Evolutionary conservation across 2,888 invertebrate species (phyloP), one percentile per base, ranked within the genome.

Genomic region (Atrina japonica): DNA sequence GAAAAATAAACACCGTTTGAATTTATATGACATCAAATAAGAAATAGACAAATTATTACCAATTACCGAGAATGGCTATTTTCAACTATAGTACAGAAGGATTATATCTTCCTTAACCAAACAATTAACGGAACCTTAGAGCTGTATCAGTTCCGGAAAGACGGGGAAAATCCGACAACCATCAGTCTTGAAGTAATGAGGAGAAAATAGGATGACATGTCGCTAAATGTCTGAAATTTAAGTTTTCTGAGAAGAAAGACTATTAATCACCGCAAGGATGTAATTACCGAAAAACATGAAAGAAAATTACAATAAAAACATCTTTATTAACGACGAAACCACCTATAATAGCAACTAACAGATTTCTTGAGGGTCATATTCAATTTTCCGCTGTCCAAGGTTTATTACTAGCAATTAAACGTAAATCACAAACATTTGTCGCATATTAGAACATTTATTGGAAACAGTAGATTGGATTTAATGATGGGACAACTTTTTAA

Each of bases 371-470:
- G 68, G 70, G 70, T 66, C 60, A 61, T 61, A 59, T 70, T 66
- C 66, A 66, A 66, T 70, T 61, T 59, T 61, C 61, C 61, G 68
- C 55, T 68, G 60, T 41, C 70, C 47, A 45, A 61, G 56, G 61
- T 70, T 66, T 70, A 70, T 70, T 70, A 70, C 66, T 70, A 35
- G 40, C 66, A 66, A 70, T 70, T 70, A 59, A 70, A 61, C 66
- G 70, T 66, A 70, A 70, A 70, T 70, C 66, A 70, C 59, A 70
- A 59, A 43, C 66, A 50, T 66, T 70, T 70, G 70, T 66, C 61
- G 47, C 58, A 41, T 58, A 66, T 66, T 49, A 58, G 58, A 66
- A 45, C 58, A 45, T 56, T 58, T 66, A 66, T 66, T 66, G 58
- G 66, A 55, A 58, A 66, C 55, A 49, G 29, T 55, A 58, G 49